A percentile compares a stretch with the other conserved stretches of the same genome.
Evolutionary conservation across 2,888 invertebrate genomes (phyloP).

Genomic region (Pantelozetes paolii): DNA sequence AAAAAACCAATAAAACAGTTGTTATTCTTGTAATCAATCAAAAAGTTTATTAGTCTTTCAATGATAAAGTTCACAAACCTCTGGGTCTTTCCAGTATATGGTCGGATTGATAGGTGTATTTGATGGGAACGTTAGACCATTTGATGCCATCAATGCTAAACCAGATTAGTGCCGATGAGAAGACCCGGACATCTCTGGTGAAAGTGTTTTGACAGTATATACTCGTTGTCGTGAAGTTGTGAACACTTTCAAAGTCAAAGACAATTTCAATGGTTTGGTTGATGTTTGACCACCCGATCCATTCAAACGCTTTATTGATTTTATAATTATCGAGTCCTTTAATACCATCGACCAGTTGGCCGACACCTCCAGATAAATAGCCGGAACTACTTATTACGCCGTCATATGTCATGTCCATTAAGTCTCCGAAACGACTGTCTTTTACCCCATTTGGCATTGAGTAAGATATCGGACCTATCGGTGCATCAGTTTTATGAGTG

Average conservation of each 20-base stretch:
- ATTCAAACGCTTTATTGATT: conserved; percentile 65
- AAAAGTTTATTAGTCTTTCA: neutral
- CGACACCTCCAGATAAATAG: conserved; percentile 70
- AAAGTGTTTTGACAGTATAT: conserved; percentile 80
- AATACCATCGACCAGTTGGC: conserved; percentile 76
- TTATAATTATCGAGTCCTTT: conserved; percentile 71
- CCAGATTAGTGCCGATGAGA: conserved; percentile 70
- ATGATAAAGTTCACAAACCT: neutral
- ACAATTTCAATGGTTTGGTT: conserved; percentile 72
- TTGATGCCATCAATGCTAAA: conserved; percentile 76
- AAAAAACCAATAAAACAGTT: neutral
- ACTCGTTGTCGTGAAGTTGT: conserved; percentile 77
- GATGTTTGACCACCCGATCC: conserved; percentile 75
- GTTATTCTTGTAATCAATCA: neutral
- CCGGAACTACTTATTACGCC: conserved; percentile 69
- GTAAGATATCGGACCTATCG: conserved; percentile 65
- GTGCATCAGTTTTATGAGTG: neutral
- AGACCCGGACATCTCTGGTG: conserved; percentile 71
- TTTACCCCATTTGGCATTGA: conserved; percentile 82
- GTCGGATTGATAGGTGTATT: conserved; percentile 68
- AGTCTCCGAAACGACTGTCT: conserved; percentile 70
- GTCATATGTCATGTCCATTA: conserved; percentile 79
- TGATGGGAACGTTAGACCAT: conserved; percentile 71
- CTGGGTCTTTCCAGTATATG: conserved; percentile 73
- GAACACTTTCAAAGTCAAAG: conserved; percentile 80